These are phyloP conservation scores for Menidia beryllina DNA, from an alignment of 2,113 vertebrate genomes.

Conservation along the genomic window DNA sequence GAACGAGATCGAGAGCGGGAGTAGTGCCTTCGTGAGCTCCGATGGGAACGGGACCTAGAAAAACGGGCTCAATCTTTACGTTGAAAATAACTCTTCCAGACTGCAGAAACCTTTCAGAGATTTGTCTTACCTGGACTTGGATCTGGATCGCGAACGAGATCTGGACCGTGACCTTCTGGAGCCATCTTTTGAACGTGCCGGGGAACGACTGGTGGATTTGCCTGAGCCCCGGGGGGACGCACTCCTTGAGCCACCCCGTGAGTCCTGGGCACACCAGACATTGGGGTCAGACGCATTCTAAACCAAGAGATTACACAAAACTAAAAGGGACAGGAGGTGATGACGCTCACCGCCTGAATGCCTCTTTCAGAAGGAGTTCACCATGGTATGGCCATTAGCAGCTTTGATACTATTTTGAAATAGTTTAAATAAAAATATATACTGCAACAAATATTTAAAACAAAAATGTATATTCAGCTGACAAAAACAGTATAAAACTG, in stretches of 20 bases:
- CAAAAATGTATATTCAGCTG: conserved; percentile 52
- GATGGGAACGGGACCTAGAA: conserved; percentile 68
- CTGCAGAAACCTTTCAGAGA: not conserved
- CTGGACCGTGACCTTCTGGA: conserved; percentile 84
- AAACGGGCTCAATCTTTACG: not conserved
- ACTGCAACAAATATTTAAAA: conserved; percentile 17
- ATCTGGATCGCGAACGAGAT: conserved; percentile 80
- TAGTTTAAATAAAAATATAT: conserved; percentile 7
- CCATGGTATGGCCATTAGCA: conserved; percentile 25
- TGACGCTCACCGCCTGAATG: conserved; percentile 33
- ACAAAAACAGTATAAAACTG: conserved; percentile 22
- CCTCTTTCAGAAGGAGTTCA: conserved; percentile 45
- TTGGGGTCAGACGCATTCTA: conserved; percentile 82
- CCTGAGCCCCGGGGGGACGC: conserved; percentile 68
- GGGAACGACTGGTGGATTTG: conserved; percentile 67
- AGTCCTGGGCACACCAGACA: conserved; percentile 90
- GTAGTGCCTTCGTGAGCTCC: conserved; percentile 72
- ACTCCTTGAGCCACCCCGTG: conserved; percentile 86
- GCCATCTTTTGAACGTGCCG: conserved; percentile 68
- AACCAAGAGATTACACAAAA: conserved; percentile 7
- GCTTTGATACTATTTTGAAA: conserved; percentile 25
- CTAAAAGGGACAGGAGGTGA: conserved; percentile 41
- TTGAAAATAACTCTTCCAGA: not conserved
- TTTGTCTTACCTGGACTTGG: conserved; percentile 73
- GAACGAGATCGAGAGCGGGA: conserved; percentile 74